Evolutionary conservation across 1,140 invertebrate species (phyloP), one percentile per base, ranked within the genome.

Genomic region (Patella vulgata): DNA sequence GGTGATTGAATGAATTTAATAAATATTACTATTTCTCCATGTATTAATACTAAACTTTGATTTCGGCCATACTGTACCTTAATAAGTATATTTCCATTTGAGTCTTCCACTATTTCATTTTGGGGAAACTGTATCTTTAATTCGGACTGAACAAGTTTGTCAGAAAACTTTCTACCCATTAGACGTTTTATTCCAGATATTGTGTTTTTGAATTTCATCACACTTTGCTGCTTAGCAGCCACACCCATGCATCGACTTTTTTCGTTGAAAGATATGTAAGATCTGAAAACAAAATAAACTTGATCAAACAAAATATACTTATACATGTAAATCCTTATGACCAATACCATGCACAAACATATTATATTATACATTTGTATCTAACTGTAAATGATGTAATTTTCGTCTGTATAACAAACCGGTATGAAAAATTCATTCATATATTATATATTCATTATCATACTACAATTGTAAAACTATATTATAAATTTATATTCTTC

Each of bases 201-300:
- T 58, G 97, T 99, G 81, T 98, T 99, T 82, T 95, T 96, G 88
- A 97, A 91, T 81, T 99, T 99, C 68, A 95, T 98, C 14, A 97
- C 91, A 85, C 93, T 91, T 81, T 98, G 95, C 81, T 97, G 97
- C 83, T 97, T 98, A 28, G 97, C 97, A 44, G 95, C 93, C 21
- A 96, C 94, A 40, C 97, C 97, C 76, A 99, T 88, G 71, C 94
- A 91, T 72, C 97, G 89, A 74, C 92, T 95, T 78, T 93, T 95
- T 40, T 90, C 90, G 78, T 92, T 93, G 84, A 99, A 97, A 28
- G 96, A 95, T 17, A 99, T 93, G 86, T 89, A 98, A 86, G 96
- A 91, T 86, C 96, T 98, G 85, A 46, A 90, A 78, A 64, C 61
- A 28, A 61, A 59, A 46, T n/a, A 28, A 50, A 65, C 4, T 31